Evolutionary conservation across 92 coral and sea anemone genomes (phyloP).

Genomic region (Montipora capitata): DNA sequence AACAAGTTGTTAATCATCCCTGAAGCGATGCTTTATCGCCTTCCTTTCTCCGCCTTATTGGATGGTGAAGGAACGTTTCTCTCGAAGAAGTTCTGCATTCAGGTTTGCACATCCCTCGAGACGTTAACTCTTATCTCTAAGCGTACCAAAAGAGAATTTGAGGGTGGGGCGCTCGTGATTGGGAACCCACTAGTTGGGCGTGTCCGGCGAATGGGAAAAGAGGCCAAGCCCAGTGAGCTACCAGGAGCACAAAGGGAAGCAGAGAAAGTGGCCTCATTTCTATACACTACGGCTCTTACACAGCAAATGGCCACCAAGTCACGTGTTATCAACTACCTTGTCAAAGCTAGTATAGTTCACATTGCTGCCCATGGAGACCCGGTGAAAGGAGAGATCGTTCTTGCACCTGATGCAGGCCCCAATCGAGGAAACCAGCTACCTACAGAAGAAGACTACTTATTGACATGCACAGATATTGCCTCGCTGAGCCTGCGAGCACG

Average conservation of each 20-base stretch:
- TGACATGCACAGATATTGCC: constrained; percentile 40
- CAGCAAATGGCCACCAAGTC: constrained; percentile 43
- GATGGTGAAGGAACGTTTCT: constrained; percentile 20
- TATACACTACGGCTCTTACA: constrained; percentile 10
- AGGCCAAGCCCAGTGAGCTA: constrained; percentile 5
- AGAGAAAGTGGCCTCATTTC: neutral
- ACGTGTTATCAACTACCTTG: constrained; percentile 29
- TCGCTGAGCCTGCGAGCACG: constrained; percentile 30
- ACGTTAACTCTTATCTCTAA: constrained; percentile 24
- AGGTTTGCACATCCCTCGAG: constrained; percentile 53
- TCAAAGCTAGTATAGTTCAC: constrained; percentile 56
- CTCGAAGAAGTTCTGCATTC: constrained; percentile 32
- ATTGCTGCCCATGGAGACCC: constrained; percentile 65
- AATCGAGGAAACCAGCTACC: constrained; percentile 2
- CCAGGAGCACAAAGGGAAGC: constrained; percentile 55
- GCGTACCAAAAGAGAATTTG: constrained; percentile 9
- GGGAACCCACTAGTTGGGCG: constrained; percentile 59
- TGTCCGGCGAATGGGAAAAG: constrained; percentile 15
- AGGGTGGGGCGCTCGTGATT: constrained; percentile 45
- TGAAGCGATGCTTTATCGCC: constrained; percentile 27
- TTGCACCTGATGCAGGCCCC: constrained; percentile 42
- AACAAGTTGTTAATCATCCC: constrained; percentile 46
- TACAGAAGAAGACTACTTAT: constrained; percentile 31
- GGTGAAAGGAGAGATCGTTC: constrained; percentile 53
- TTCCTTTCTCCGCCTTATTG: constrained; percentile 51